Conservation (phyloP, 2,797 vertebrate species). For the Eulemur coronatus region DNA sequence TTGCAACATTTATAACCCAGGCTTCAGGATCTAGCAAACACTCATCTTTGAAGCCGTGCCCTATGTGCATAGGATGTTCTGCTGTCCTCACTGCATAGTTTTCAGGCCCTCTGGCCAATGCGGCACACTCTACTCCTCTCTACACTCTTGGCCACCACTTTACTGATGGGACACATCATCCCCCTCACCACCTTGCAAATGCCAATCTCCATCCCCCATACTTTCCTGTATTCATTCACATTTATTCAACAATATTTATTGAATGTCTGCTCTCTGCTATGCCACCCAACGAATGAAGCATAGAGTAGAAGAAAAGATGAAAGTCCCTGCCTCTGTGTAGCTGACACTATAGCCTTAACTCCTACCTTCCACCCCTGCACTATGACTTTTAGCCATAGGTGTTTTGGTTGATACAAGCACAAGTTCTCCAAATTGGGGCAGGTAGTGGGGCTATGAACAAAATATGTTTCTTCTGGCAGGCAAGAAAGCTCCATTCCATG, state of each 20-base stretch:
- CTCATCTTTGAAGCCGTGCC: not conserved
- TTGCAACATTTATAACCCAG: not conserved
- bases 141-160: not conserved
- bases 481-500: not conserved
- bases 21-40: not conserved
- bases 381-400: not conserved
- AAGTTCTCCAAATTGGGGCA: not conserved
- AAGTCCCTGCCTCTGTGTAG: not conserved
- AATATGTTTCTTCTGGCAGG: not conserved
- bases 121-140: too few relatives aligned
- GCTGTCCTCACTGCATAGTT: not conserved
- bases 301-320: not conserved
- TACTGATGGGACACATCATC: not conserved
- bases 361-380: not conserved
- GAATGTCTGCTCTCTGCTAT: not conserved
- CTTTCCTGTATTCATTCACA: not conserved
- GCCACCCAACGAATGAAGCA: not conserved
- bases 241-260: not conserved
- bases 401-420: not conserved
- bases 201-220: not conserved
- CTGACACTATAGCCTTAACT: not conserved
- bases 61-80: not conserved
- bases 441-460: not conserved
- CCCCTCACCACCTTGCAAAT: not conserved
- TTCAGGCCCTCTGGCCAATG: not conserved